Evolutionary conservation across 2,113 vertebrate genomes (phyloP).

Genomic region (Brachirus orientalis): DNA sequence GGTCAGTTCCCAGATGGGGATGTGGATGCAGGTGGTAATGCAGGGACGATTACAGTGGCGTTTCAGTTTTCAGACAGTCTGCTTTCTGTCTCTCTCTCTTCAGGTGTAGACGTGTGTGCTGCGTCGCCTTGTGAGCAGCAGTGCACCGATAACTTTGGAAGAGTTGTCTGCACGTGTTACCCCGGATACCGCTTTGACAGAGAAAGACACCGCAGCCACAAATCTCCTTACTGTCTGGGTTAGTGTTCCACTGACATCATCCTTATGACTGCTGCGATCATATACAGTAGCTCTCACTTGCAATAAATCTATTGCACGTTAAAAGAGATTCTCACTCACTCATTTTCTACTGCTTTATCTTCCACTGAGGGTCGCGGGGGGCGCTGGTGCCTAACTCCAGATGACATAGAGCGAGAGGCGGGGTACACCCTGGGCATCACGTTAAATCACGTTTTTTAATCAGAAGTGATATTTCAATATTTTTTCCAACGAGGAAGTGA

Average conservation of each 20-base stretch:
- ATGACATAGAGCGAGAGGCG: too few species aligned
- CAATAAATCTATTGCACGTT: too few species aligned
- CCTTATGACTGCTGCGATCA: too few species aligned
- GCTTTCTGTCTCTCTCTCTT: not conserved
- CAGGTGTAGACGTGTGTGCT: slow-evolving; percentile 81
- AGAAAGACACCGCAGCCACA: slow-evolving; percentile 77
- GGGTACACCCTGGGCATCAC: too few species aligned
- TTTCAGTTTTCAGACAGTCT: not conserved
- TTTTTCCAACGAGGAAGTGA: too few species aligned
- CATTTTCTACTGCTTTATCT: too few species aligned
- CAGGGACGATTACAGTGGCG: not conserved
- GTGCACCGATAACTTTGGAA: slow-evolving; percentile 85
- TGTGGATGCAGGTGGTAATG: not conserved
- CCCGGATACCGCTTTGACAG: slow-evolving; percentile 82
- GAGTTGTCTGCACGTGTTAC: slow-evolving; percentile 83
- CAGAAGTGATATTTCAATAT: too few species aligned
- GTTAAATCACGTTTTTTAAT: too few species aligned
- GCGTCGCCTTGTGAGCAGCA: slow-evolving; percentile 84
- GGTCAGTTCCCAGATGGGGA: not conserved
- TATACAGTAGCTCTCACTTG: too few species aligned
- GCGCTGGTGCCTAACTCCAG: too few species aligned
- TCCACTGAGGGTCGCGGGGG: too few species aligned
- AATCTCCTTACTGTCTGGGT: slow-evolving; percentile 84
- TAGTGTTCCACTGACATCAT: slow-evolving; percentile 25
- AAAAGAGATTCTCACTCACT: too few species aligned